Evolutionary conservation across 2,113 vertebrate genomes (phyloP).

Genomic region (Callopanchax toddi): DNA sequence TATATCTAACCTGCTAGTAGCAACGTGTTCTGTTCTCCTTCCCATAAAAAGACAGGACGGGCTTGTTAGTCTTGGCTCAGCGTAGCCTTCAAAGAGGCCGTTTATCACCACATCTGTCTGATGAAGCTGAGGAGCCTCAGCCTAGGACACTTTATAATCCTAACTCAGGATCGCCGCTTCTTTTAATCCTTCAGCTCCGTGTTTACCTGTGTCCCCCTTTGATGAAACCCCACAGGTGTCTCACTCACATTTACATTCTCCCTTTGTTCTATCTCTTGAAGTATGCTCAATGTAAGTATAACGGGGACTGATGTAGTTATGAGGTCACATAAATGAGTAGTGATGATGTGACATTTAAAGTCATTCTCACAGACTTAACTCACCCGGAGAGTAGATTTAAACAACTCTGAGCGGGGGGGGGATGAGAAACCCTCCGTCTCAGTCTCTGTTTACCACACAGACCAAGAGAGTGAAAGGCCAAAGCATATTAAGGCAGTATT

Average conservation of each 20-base stretch:
- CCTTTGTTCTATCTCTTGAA: constrained; percentile 1
- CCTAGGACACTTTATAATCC: constrained; percentile 63
- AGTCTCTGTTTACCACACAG: constrained; percentile 69
- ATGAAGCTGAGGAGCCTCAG: constrained; percentile 63
- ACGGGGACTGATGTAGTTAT: too few relatives aligned
- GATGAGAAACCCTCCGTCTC: constrained; percentile 45
- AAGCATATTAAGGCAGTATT: constrained; percentile 69
- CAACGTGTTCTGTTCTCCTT: constrained; percentile 43
- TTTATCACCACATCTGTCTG: constrained; percentile 77
- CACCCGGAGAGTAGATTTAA: constrained; percentile 40
- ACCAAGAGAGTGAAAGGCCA: constrained; percentile 55
- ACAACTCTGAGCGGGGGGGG: constrained; percentile 38
- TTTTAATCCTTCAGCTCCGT: constrained; percentile 75
- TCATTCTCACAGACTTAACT: constrained; percentile 27
- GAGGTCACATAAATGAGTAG: not conserved
- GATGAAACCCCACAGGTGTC: constrained; percentile 68
- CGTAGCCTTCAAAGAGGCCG: constrained; percentile 79
- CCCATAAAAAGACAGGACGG: constrained; percentile 65
- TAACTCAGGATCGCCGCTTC: constrained; percentile 57
- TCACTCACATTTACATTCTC: constrained; percentile 17
- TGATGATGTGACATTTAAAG: constrained; percentile 7
- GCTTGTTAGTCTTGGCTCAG: constrained; percentile 61
- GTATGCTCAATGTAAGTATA: not conserved
- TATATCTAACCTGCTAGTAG: constrained; percentile 56
- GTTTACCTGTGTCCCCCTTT: constrained; percentile 70